Base-by-base conservation (phyloP, 1,140 invertebrate species). In the Catajapyx aquilonaris region DNA sequence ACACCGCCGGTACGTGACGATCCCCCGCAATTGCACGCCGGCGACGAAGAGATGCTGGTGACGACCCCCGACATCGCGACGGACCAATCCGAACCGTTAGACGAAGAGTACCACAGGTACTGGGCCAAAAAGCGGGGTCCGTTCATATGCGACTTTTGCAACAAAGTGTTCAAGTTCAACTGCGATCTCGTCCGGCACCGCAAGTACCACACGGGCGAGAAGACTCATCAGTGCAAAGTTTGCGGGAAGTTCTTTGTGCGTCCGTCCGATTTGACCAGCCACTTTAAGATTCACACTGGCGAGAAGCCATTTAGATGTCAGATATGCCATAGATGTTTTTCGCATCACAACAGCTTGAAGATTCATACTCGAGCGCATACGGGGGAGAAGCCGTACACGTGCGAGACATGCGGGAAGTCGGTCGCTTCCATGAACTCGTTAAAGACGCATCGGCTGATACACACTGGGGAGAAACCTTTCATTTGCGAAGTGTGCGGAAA, bases 381-480 rank as follows among this genome's bases (percentile, higher is more conserved):
- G 9, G 48, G 52, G 5, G 57, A 65, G 16, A 55, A 64, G 41
- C 61, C 63, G 4, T 69, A 57, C 46, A 51, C 56, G 21, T 69
- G 67, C 50, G 48, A 53, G 21, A 52, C 62, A 1, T 71, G 68
- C 49, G 51, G 54, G 17, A 62, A 63, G 46, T 59, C 58, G 18
- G 65, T 66, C 52, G 59, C 60, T 7, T 60, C 63, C 42, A 50
- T 60, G 19, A 59, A 62, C 41, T 60, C 57, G 35, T 40, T 64
- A 23, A 49, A 61, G 18, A 64, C 60, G 13, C 61, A 64, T 44
- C 57, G 57, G 41, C 52, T 60, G 3, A 46, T 64, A 11, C 62
- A 64, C 39, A 61, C 62, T n/a, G 60, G 61, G 41, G 46, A 53
- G n/a, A 52, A 59, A 37, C 56, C 58, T 7, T 59, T 50, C 52